These are phyloP conservation scores for Siderastrea siderea DNA, from an alignment of 92 coral and sea anemone species.

Conservation along the genomic window DNA sequence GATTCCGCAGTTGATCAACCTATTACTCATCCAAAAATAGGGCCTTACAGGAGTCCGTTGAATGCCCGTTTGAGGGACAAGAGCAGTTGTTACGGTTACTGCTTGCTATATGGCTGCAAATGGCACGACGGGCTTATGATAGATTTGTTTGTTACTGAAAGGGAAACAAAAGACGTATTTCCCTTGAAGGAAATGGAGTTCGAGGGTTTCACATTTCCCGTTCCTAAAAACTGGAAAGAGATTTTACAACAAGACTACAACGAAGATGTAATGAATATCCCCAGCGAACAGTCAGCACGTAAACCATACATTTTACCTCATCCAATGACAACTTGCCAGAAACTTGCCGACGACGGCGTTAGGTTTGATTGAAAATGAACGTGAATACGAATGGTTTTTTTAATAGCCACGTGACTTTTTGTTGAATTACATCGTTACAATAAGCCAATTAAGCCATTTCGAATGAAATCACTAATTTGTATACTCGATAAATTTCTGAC, in stretches of 20 bases:
- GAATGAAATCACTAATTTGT: too few species aligned
- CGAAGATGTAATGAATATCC: slow-evolving; percentile 32
- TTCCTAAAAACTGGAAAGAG: slow-evolving; percentile 68
- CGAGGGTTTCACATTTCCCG: slow-evolving; percentile 75
- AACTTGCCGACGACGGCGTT: neutral
- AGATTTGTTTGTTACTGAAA: slow-evolving; percentile 67
- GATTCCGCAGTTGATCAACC: neutral
- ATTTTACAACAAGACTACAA: slow-evolving; percentile 39
- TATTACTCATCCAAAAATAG: slow-evolving; percentile 43
- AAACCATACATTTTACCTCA: slow-evolving; percentile 49
- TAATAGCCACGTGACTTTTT: too few species aligned
- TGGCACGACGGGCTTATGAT: slow-evolving; percentile 84
- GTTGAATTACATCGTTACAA: too few species aligned
- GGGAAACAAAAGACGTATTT: slow-evolving; percentile 19
- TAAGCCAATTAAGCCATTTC: too few species aligned
- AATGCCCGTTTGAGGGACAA: slow-evolving; percentile 72
- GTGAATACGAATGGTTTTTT: too few species aligned
- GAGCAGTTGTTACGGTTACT: slow-evolving; percentile 64
- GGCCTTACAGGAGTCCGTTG: slow-evolving; percentile 38
- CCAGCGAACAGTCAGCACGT: slow-evolving; percentile 12
- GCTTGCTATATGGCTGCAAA: slow-evolving; percentile 53
- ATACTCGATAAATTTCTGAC: too few species aligned
- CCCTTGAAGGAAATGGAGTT: slow-evolving; percentile 67
- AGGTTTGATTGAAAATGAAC: neutral
- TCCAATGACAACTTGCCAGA: slow-evolving; percentile 63